Conservation (phyloP, 23 tunicate genomes). For the Trididemnum clinides region DNA sequence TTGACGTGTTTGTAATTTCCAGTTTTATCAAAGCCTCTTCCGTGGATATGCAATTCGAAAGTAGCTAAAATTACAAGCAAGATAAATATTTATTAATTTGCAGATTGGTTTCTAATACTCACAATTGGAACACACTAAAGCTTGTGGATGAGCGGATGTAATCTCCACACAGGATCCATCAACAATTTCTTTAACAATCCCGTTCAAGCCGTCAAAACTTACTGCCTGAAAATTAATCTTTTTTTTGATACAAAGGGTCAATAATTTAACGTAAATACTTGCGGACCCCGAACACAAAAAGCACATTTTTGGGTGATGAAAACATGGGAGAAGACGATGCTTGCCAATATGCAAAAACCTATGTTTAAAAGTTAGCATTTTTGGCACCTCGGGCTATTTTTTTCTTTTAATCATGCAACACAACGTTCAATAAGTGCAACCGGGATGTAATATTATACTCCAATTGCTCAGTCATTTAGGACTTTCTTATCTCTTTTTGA, state of each 20-base stretch:
- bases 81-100: too few species aligned
- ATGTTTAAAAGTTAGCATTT: background rate
- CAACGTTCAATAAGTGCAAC: too few species aligned
- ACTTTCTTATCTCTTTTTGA: too few species aligned
- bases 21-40: slow-evolving; percentile 81
- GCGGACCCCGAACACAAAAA: too few species aligned
- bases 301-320: too few species aligned
- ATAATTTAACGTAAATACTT: too few species aligned
- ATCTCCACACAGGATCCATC: slow-evolving; percentile 85
- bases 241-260: too few species aligned
- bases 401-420: too few species aligned
- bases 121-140: slow-evolving; percentile 61
- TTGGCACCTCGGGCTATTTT: too few species aligned
- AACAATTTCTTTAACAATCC: slow-evolving; percentile 54
- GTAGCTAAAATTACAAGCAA: slow-evolving; percentile 54
- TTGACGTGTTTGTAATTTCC: slow-evolving; percentile 38
- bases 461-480: too few species aligned
- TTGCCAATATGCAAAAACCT: background rate
- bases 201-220: slow-evolving; percentile 50
- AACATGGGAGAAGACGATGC: background rate
- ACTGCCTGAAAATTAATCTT: slow-evolving; percentile 46
- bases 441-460: too few species aligned
- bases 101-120: too few species aligned
- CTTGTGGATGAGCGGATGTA: slow-evolving; percentile 48
- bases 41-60: slow-evolving; percentile 45